Conservation (phyloP, 2,888 invertebrate species). For the Drosophila sordidula region DNA sequence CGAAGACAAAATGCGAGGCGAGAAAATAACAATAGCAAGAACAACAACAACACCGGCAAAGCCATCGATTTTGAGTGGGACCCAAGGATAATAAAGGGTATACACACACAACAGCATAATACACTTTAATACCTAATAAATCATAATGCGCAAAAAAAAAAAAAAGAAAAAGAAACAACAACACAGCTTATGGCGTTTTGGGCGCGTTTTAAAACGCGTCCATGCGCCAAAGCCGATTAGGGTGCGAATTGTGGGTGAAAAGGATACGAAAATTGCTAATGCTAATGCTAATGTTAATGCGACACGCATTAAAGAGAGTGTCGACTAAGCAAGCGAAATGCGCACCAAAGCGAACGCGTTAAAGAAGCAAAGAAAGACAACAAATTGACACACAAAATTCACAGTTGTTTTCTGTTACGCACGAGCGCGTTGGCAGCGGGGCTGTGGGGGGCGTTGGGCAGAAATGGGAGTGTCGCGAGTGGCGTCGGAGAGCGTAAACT, state of each 20-base stretch:
- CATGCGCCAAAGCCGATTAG: constrained; percentile 47
- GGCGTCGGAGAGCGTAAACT: constrained; percentile 2
- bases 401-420: constrained; percentile 44
- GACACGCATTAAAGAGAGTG: constrained; percentile 21
- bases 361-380: constrained; percentile 1
- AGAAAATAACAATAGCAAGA: constrained; percentile 19
- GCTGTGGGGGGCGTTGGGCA: not conserved
- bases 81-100: constrained; percentile 32
- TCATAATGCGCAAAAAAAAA: constrained; percentile 23
- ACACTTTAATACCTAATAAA: constrained; percentile 39
- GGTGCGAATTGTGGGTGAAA: constrained; percentile 26
- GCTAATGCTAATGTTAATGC: constrained; percentile 42
- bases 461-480: constrained; percentile 25
- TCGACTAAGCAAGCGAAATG: constrained; percentile 4
- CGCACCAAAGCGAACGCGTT: constrained; percentile 22
- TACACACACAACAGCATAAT: constrained; percentile 5
- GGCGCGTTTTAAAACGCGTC: constrained; percentile 39
- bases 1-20: constrained; percentile 31
- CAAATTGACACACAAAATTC: constrained; percentile 37
- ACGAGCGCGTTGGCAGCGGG: constrained; percentile 22
- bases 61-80: constrained; percentile 21
- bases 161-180: not conserved
- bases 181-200: constrained; percentile 15
- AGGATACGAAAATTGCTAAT: constrained; percentile 48
- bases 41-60: constrained; percentile 8